Conservation (phyloP, 2,888 invertebrate genomes). For the Gastracanthus pulcherrimus region DNA sequence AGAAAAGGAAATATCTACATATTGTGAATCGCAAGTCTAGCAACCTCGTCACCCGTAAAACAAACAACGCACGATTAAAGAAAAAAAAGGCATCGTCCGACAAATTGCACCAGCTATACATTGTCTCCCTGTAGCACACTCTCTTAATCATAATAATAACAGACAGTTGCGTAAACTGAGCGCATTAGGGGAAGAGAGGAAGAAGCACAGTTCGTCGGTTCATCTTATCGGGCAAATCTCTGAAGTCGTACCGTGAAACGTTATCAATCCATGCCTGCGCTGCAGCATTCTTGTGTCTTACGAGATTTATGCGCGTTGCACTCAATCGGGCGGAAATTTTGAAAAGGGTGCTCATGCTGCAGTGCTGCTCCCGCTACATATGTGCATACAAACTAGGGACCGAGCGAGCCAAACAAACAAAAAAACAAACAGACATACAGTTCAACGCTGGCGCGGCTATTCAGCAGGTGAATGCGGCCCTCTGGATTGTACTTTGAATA, state of each 20-base stretch:
- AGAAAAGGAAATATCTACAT: too few relatives aligned
- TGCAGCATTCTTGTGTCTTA: neutral
- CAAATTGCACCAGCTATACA: neutral
- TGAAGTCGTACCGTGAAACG: neutral
- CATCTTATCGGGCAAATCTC: neutral
- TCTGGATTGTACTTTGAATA: constrained; percentile 63
- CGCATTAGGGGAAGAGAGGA: neutral
- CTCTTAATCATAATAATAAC: too few relatives aligned
- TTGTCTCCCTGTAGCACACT: too few relatives aligned
- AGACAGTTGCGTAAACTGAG: too few relatives aligned
- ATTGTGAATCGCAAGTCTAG: too few relatives aligned
- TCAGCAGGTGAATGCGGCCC: too few relatives aligned
- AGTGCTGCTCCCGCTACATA: neutral
- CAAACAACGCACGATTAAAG: neutral
- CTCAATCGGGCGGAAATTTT: too few relatives aligned
- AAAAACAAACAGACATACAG: constrained; percentile 45
- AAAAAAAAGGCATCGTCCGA: neutral
- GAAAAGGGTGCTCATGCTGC: neutral
- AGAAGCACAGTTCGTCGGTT: neutral
- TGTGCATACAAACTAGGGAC: neutral
- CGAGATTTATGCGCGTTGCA: neutral
- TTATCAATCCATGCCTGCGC: neutral
- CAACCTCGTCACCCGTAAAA: neutral
- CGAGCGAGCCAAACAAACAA: constrained; percentile 35
- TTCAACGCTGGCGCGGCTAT: neutral